Base-by-base conservation (phyloP, 2,797 vertebrate genomes). In the Lepidocolaptes lacrymiger region DNA sequence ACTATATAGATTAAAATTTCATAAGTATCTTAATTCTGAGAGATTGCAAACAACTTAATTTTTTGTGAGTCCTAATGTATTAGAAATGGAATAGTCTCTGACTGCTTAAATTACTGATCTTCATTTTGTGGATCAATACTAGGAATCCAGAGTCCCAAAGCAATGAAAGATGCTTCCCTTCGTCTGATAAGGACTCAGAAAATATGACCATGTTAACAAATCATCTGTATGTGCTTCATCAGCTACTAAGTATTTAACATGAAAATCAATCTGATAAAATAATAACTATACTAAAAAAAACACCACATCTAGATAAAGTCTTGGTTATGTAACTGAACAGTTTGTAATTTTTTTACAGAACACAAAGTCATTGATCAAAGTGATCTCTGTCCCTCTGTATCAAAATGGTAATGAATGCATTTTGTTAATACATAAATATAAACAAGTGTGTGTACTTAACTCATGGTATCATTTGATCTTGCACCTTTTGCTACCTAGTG, bases 381-480 rank as follows among this genome's bases (percentile, higher is more conserved):
- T 36, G 7, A 36, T 68, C 59, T 52, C 13, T 34, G 14, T 34
- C 14, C 32, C 12, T 54, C 36, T 48, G 9, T 71, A 28, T 87
- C 62, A 85, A 82, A 95, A 64, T 30, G 44, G 19, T 26, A 75
- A 69, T 69, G 32, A 77, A 72, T n/a, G 22, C 24, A 44, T 19
- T 68, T 13, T 58, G 39, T 63, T 80, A 82, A 62, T 39, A 61
- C 16, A 62, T n/a, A 82, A 58, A 62, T 28, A 68, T 26, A 30
- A 12, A 36, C 12, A 79, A n/a, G 4, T 13, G 32, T n/a, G 51
- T 51, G 41, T 37, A 58, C 9, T 12, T 67, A 82, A 48, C 39
- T 66, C 43, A 32, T 0, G 0, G 17, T 23, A 46, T 49, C 11
- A 41, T 48, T 71, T 17, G 5, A 28, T 72, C 10, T 80, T 71